Conservation (phyloP, 2,113 vertebrate species). For the Mirza zaza region DNA sequence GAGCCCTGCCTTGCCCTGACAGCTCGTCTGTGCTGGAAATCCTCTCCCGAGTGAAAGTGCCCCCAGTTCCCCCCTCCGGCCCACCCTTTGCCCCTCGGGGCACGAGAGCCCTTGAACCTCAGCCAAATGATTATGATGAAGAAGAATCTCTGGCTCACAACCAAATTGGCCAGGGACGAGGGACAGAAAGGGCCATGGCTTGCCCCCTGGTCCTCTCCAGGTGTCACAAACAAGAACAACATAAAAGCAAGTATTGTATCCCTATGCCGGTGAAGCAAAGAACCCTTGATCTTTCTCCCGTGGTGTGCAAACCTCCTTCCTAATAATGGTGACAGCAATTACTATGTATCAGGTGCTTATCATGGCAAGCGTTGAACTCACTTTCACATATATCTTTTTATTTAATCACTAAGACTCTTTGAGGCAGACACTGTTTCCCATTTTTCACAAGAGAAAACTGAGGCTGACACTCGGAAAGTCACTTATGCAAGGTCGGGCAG, state of each 20-base stretch:
- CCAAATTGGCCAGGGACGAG: neutral
- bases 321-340: neutral
- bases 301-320: neutral
- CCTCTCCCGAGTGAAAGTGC: conserved; percentile 87
- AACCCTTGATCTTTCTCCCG: neutral
- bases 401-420: neutral
- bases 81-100: conserved; percentile 43
- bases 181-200: neutral
- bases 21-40: conserved; percentile 95
- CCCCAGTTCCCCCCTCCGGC: conserved; percentile 14
- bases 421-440: neutral
- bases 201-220: neutral
- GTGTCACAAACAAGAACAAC: neutral
- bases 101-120: conserved; percentile 44
- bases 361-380: neutral
- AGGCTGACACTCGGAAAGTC: neutral
- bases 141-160: neutral
- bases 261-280: neutral
- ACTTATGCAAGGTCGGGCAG: neutral
- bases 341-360: neutral
- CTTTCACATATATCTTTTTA: neutral
- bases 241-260: neutral
- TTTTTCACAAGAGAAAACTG: neutral
- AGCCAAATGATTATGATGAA: neutral
- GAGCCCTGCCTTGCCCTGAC: conserved; percentile 91